These are phyloP conservation scores for Monochamus saltuarius DNA, from an alignment of 1,140 invertebrate genomes.

Conservation along the genomic window DNA sequence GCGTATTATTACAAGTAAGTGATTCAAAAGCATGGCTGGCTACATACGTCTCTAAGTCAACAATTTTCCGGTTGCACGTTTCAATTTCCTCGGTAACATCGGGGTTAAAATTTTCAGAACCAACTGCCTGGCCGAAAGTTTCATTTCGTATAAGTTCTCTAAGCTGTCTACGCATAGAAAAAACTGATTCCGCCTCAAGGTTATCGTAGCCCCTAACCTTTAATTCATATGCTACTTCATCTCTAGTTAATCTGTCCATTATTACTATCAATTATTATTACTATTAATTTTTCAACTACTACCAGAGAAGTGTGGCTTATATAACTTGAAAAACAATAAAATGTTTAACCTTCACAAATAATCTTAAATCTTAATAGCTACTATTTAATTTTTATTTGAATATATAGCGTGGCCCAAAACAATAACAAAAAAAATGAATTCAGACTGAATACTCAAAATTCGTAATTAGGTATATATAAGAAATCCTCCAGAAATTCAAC, in stretches of 20 bases:
- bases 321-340: too few species aligned
- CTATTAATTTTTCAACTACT: too few species aligned
- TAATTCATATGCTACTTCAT: neutral
- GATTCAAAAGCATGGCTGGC: neutral
- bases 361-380: too few species aligned
- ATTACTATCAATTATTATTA: too few species aligned
- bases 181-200: neutral
- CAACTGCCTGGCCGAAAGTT: neutral
- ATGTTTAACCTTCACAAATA: too few species aligned
- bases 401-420: too few species aligned
- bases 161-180: neutral
- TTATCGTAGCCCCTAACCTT: neutral
- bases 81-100: neutral
- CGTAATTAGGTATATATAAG: too few species aligned
- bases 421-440: too few species aligned
- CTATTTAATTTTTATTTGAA: too few species aligned
- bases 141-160: neutral
- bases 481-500: too few species aligned
- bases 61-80: conserved; percentile 4
- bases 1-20: neutral
- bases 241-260: neutral
- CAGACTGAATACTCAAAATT: too few species aligned
- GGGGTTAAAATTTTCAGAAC: neutral
- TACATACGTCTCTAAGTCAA: conserved; percentile 10
- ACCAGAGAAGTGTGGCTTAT: too few species aligned